Percentiles rank a stretch among this genome's conserved stretches.
These are phyloP conservation scores for Myotis davidii DNA, from an alignment of 2,113 vertebrate species.

Conservation along the genomic window DNA sequence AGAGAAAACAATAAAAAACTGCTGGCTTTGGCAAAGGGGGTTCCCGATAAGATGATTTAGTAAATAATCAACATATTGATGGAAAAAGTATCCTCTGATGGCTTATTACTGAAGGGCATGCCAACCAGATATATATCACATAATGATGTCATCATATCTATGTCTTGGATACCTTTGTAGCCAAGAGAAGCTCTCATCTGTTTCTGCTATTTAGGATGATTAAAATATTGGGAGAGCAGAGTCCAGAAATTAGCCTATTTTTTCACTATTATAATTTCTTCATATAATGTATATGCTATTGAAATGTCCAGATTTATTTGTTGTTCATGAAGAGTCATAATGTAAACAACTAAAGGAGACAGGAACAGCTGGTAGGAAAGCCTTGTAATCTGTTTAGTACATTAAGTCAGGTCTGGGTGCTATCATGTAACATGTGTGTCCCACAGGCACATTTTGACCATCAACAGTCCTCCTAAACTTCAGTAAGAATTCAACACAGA, in stretches of 20 bases:
- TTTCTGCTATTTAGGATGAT: conserved; percentile 38
- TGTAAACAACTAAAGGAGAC: conserved; percentile 52
- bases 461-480: conserved; percentile 78
- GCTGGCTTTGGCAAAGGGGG: background rate
- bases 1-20: background rate
- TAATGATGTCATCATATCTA: background rate
- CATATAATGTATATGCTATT: background rate
- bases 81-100: background rate
- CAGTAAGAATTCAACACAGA: conserved; percentile 79
- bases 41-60: background rate
- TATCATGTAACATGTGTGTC: conserved; percentile 68
- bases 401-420: conserved; percentile 56
- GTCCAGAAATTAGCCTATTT: conserved; percentile 46
- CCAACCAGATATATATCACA: conserved; percentile 22
- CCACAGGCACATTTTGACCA: conserved; percentile 75
- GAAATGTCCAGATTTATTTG: conserved; percentile 64
- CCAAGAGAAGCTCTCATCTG: background rate
- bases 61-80: conserved; percentile 16
- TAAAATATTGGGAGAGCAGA: conserved; percentile 2
- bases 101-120: conserved; percentile 10
- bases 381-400: background rate
- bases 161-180: background rate
- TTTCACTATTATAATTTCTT: conserved; percentile 46
- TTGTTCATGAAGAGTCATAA: conserved; percentile 59
- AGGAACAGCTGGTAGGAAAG: conserved; percentile 75